Percentiles rank a stretch among this genome's conserved stretches.
phyloP scores from a whole-genome alignment of 2,888 invertebrate species.

The Hydraecia micacea region DNA sequence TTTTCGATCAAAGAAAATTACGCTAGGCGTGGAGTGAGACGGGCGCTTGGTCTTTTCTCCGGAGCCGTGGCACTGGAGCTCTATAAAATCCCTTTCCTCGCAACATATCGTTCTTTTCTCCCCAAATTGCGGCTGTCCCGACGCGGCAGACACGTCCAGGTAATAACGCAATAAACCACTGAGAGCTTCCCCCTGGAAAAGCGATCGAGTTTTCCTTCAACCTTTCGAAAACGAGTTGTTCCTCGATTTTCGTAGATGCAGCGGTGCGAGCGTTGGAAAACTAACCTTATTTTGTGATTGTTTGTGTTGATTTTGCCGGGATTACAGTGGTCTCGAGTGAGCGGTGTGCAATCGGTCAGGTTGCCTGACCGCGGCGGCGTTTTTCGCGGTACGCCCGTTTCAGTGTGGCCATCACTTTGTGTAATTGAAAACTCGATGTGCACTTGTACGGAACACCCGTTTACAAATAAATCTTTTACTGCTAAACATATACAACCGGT shows the following conservation, averaged over 20 bases:
- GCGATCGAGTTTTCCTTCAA: constrained; percentile 90
- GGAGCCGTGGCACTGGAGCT: constrained; percentile 78
- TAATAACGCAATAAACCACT: constrained; percentile 91
- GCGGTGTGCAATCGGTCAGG: constrained; percentile 85
- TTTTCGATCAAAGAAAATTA: constrained; percentile 89
- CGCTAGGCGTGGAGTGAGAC: constrained; percentile 79
- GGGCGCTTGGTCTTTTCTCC: constrained; percentile 81
- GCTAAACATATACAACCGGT: constrained; percentile 66
- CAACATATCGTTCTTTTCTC: constrained; percentile 89
- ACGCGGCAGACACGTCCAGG: constrained; percentile 89
- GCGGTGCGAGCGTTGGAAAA: constrained; percentile 74
- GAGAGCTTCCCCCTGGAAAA: constrained; percentile 89
- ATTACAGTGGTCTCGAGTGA: constrained; percentile 70
- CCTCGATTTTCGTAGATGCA: constrained; percentile 79
- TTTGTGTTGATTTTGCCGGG: constrained; percentile 78
- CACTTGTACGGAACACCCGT: constrained; percentile 86
- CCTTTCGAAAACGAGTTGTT: constrained; percentile 88
- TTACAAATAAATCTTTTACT: constrained; percentile 85
- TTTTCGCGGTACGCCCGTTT: constrained; percentile 85
- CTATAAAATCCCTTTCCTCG: constrained; percentile 87
- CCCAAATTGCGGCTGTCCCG: constrained; percentile 89
- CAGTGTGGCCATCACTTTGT: constrained; percentile 87
- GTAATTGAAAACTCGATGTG: constrained; percentile 90
- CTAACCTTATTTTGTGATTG: constrained; percentile 79
- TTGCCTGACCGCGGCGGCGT: constrained; percentile 84